Evolutionary conservation across 2,797 vertebrate genomes (phyloP).

Genomic region (Sebastes nivosus): DNA sequence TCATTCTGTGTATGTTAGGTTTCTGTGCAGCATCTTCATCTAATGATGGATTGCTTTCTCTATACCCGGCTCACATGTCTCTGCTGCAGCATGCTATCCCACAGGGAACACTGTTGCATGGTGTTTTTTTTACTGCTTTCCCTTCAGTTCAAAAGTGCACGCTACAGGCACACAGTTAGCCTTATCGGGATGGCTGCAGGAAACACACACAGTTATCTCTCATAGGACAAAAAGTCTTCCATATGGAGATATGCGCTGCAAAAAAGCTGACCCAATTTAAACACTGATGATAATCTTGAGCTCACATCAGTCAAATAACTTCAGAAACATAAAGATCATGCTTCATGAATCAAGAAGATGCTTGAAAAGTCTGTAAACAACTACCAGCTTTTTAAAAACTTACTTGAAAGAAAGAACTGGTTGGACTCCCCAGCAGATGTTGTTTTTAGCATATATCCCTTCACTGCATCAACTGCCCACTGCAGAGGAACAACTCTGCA

Average conservation of each 20-base stretch:
- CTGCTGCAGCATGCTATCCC: conserved; percentile 33
- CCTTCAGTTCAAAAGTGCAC: conserved; percentile 7
- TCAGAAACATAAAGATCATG: neutral
- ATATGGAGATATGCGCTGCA: conserved; percentile 18
- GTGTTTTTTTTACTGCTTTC: neutral
- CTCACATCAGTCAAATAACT: conserved; percentile 1
- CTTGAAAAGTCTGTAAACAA: neutral
- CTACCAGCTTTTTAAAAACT: neutral
- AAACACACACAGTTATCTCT: conserved; percentile 36
- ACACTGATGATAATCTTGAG: conserved; percentile 12
- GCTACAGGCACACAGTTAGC: conserved; percentile 35
- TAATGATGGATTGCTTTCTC: conserved; percentile 39
- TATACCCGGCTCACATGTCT: conserved; percentile 13
- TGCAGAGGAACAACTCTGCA: neutral
- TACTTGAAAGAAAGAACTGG: neutral
- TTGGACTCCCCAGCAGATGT: neutral
- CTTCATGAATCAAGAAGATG: neutral
- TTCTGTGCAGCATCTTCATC: conserved; percentile 47
- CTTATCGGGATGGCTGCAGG: conserved; percentile 48
- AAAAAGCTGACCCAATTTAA: neutral
- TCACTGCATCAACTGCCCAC: neutral
- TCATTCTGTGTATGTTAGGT: conserved; percentile 42
- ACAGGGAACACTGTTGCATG: conserved; percentile 33
- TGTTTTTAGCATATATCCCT: neutral
- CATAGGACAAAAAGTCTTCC: conserved; percentile 31